Percentiles rank a stretch among this genome's conserved stretches.
phyloP scores from a whole-genome alignment of 2,113 vertebrate species.

The Hippolais icterina region DNA sequence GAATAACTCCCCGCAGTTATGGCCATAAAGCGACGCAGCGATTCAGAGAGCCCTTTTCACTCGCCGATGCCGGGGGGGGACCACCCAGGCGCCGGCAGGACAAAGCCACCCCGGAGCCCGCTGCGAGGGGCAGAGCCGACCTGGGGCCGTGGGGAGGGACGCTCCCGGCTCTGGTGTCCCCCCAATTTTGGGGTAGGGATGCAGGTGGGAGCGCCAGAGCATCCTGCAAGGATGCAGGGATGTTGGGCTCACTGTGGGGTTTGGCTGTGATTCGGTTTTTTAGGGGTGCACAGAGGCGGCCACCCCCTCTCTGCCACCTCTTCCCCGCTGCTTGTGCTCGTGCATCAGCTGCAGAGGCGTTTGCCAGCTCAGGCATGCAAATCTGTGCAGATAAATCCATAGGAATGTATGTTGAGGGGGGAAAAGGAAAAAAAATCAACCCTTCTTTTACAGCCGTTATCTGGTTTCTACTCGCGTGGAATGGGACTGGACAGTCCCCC shows the following conservation, averaged over 20 bases:
- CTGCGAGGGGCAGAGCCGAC: not conserved
- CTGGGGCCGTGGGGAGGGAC: not conserved
- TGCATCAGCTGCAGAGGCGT: not conserved
- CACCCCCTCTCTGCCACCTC: not conserved
- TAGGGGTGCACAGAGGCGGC: not conserved
- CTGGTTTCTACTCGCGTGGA: accelerated
- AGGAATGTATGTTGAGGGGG: not conserved
- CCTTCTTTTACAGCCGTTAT: not conserved
- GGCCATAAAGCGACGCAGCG: constrained; percentile 20
- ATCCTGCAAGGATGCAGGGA: not conserved
- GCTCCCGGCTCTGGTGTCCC: not conserved
- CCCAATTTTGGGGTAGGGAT: not conserved
- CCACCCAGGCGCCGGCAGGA: constrained; percentile 42
- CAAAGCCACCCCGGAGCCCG: constrained; percentile 10
- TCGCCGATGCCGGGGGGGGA: not conserved
- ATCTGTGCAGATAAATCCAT: not conserved
- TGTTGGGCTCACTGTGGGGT: accelerated
- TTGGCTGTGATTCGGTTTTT: not conserved
- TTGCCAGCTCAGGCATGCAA: not conserved
- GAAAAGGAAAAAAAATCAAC: no score
- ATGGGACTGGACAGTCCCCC: accelerated
- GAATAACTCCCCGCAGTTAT: constrained; percentile 66
- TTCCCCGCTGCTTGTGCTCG: not conserved
- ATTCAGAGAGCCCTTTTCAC: constrained; percentile 53
- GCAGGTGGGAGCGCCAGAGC: not conserved